Evolutionary conservation across 92 coral and sea anemone species (phyloP).

Genomic region (Metridium senile): DNA sequence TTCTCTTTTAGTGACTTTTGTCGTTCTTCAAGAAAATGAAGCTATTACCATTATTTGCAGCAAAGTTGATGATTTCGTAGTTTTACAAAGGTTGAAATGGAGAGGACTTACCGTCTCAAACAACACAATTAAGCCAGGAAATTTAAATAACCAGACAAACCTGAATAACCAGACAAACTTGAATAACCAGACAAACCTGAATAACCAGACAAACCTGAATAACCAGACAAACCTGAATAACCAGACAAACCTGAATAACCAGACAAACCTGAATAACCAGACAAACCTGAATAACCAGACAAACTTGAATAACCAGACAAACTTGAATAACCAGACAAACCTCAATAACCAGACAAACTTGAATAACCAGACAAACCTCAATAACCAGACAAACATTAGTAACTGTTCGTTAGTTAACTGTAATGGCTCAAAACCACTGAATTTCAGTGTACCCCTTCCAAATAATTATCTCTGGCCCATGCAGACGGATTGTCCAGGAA

Average conservation of each 20-base stretch:
- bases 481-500: constrained; percentile 30
- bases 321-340: constrained; percentile 15
- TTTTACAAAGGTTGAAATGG: constrained; percentile 25
- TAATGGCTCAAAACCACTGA: neutral
- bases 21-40: constrained; percentile 26
- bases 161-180: constrained; percentile 20
- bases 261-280: constrained; percentile 6
- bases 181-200: constrained; percentile 31
- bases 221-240: constrained; percentile 25
- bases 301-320: constrained; percentile 4
- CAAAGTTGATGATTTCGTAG: constrained; percentile 16
- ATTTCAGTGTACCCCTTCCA: constrained; percentile 31
- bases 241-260: constrained; percentile 8
- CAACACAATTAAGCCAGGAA: neutral
- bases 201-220: constrained; percentile 14
- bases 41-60: neutral
- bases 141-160: constrained; percentile 9
- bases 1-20: neutral
- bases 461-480: neutral
- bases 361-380: constrained; percentile 27
- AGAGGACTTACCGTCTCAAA: constrained; percentile 28
- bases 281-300: constrained; percentile 4
- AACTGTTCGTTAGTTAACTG: neutral
- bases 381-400: constrained; percentile 6
- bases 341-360: constrained; percentile 19